phyloP scores from a whole-genome alignment of 2,888 invertebrate genomes.

The Trissolcus brochymenae region DNA sequence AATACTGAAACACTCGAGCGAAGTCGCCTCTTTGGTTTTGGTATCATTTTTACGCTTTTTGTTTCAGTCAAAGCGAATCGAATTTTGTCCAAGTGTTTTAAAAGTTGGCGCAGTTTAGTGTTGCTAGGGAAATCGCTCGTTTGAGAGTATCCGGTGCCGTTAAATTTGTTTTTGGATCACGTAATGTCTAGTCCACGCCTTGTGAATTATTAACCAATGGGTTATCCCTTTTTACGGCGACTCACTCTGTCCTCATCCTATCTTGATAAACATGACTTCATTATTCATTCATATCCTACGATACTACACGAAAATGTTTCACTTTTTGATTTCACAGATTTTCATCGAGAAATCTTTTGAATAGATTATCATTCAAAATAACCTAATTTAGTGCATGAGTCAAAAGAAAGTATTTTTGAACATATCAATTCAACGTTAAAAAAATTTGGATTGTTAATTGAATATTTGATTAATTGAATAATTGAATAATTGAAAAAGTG shows the following conservation, averaged over 20 bases:
- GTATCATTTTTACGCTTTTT: conserved; percentile 6
- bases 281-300: conserved; percentile 21
- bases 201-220: conserved; percentile 57
- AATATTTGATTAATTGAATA: no score
- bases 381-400: no score
- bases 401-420: no score
- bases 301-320: background rate
- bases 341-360: conserved; percentile 4
- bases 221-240: conserved; percentile 26
- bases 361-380: no score
- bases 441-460: no score
- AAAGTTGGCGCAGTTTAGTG: conserved; percentile 49
- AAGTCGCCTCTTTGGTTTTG: conserved; percentile 8
- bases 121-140: conserved; percentile 59
- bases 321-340: conserved; percentile 7
- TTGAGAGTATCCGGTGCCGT: conserved; percentile 22
- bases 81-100: conserved; percentile 40
- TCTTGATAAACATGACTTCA: conserved; percentile 14
- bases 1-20: background rate
- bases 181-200: conserved; percentile 34
- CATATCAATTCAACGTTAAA: no score
- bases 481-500: no score
- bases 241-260: background rate
- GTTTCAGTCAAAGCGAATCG: conserved; percentile 12
- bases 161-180: conserved; percentile 40